phyloP scores from a whole-genome alignment of 2,113 vertebrate species.

The Macquaria australasica region DNA sequence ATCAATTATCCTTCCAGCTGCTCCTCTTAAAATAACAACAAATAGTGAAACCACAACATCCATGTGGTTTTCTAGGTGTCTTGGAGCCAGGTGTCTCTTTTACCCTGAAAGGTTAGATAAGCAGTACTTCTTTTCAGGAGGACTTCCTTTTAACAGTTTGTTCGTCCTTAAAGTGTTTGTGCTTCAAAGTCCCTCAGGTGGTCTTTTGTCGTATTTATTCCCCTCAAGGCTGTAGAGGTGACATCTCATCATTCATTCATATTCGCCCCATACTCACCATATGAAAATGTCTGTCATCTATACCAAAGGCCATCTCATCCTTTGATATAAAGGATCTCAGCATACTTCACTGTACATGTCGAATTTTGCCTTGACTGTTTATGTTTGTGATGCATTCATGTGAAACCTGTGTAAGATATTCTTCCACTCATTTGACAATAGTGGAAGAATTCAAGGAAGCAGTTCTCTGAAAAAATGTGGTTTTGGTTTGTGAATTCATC shows the following conservation, averaged over 20 bases:
- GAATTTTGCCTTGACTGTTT: constrained; percentile 24
- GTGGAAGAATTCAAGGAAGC: background rate
- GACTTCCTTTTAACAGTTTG: constrained; percentile 46
- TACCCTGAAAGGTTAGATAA: constrained; percentile 16
- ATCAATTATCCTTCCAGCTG: constrained; percentile 52
- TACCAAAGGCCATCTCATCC: constrained; percentile 60
- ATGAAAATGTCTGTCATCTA: constrained; percentile 62
- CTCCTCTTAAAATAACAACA: constrained; percentile 30
- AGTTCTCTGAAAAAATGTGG: background rate
- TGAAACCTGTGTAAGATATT: constrained; percentile 24
- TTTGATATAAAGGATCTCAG: constrained; percentile 66
- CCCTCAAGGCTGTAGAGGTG: constrained; percentile 58
- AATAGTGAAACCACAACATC: constrained; percentile 20
- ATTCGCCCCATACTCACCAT: constrained; percentile 59
- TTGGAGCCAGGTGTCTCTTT: constrained; percentile 16
- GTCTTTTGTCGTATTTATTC: constrained; percentile 53
- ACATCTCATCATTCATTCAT: constrained; percentile 71
- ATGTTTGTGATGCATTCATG: constrained; percentile 37
- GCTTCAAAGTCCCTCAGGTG: constrained; percentile 50
- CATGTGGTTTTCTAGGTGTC: constrained; percentile 18
- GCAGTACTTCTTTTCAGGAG: constrained; percentile 36
- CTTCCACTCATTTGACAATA: constrained; percentile 5
- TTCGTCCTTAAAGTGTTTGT: constrained; percentile 38
- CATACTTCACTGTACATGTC: constrained; percentile 21
- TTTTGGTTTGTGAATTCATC: constrained; percentile 22